phyloP scores from a whole-genome alignment of 2,888 invertebrate genomes.

The Eupithecia subumbrata region DNA sequence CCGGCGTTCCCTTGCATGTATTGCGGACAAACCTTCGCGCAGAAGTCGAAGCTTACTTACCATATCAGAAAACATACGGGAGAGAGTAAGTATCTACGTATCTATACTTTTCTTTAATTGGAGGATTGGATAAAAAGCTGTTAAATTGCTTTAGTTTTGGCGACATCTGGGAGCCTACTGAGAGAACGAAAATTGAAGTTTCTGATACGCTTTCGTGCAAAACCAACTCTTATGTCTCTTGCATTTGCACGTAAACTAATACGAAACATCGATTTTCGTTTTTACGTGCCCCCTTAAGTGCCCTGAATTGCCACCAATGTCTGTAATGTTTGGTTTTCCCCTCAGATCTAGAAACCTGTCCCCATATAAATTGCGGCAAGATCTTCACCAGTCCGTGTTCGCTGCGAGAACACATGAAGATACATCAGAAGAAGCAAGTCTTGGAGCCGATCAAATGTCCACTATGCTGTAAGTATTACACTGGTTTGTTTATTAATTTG shows the following conservation, averaged over 20 bases:
- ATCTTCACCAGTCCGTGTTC: constrained; percentile 82
- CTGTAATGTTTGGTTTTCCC: background rate
- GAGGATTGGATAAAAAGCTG: too few species aligned
- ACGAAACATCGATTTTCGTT: too few species aligned
- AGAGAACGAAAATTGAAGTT: too few species aligned
- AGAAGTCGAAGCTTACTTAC: constrained; percentile 83
- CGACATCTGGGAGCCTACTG: too few species aligned
- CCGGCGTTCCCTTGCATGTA: constrained; percentile 77
- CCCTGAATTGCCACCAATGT: too few species aligned
- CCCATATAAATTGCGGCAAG: constrained; percentile 68
- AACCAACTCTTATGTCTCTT: too few species aligned
- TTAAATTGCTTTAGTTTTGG: too few species aligned
- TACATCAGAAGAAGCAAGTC: constrained; percentile 63
- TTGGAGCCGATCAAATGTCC: constrained; percentile 70
- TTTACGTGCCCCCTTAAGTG: too few species aligned
- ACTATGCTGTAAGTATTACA: constrained; percentile 71
- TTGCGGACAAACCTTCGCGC: constrained; percentile 83
- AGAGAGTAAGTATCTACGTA: constrained; percentile 71
- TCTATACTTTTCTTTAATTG: too few species aligned
- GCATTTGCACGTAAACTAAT: too few species aligned
- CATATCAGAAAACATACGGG: constrained; percentile 84
- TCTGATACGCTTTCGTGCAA: too few species aligned
- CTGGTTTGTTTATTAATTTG: too few species aligned
- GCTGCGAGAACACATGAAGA: constrained; percentile 81
- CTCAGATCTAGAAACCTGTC: constrained; percentile 78